Evolutionary conservation across 2,113 vertebrate species (phyloP), one percentile per base, ranked within the genome.

Genomic region (Pungitius pungitius): DNA sequence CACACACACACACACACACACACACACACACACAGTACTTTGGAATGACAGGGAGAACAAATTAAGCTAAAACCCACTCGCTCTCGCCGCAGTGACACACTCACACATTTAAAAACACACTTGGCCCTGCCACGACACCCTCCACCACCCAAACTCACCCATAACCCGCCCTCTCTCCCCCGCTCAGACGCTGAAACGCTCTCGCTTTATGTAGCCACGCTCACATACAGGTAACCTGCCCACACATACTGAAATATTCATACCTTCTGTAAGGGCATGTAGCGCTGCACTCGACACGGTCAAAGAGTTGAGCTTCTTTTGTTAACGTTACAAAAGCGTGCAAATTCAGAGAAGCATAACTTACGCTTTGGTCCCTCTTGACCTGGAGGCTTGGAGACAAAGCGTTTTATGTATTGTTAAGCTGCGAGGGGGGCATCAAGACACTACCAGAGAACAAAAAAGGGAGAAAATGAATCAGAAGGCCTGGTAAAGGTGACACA

Each of bases 241-340:
- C 69, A 79, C 81, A 63, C 80, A 64, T 56, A 72, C 74, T 66
- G 11, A 82, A 71, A 69, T 74, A 81, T 80, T 87, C 45, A 81
- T 66, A 5, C 27, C 33, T 42, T 69, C 27, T 37, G 18, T 13
- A 66, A 49, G n/a, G 17, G 6, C 26, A 26, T 45, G 11, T 37
- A 45, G 49, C 35, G 30, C 26, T 22, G 43, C 45, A 26, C 27
- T 63, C 45, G 43, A 18, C n/a, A 24, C 43, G 15, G 14, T 6
- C 26, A 58, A 37, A 17, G 37, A 57, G 49, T 33, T 13, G 33
- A 37, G 22, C 27, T 54, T 42, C 17, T 69, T 35, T 30, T 22
- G 8, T 1, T 18, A 1, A 7, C 15, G 30, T 20, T 30, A 22
- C 15, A 9, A 24, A 73, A 24, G 20, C 22, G 1, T 7, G 6